A percentile compares a stretch with the other conserved stretches of the same genome.
phyloP scores from a whole-genome alignment of 2,113 vertebrate genomes.

The Hyla sarda region DNA sequence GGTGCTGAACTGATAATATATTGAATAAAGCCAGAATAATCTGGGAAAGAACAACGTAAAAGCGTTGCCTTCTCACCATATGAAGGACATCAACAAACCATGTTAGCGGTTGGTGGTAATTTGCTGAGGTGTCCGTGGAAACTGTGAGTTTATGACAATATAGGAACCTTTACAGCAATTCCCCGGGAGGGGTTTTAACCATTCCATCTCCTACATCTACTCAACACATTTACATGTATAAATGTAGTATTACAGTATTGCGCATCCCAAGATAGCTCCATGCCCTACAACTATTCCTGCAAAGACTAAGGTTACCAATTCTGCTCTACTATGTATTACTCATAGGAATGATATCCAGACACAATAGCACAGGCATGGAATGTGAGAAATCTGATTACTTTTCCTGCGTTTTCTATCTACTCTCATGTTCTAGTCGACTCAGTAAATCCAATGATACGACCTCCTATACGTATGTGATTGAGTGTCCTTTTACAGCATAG shows the following conservation, averaged over 20 bases:
- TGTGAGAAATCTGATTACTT: too few relatives aligned
- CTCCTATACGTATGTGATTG: neutral
- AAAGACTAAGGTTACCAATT: too few relatives aligned
- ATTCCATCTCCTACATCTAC: too few relatives aligned
- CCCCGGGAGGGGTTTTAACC: neutral
- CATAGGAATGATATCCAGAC: too few relatives aligned
- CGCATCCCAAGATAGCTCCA: too few relatives aligned
- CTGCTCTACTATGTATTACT: too few relatives aligned
- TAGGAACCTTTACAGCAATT: neutral
- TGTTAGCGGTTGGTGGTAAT: neutral
- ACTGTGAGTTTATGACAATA: neutral
- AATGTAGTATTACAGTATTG: too few relatives aligned
- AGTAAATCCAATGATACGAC: slow-evolving; percentile 26
- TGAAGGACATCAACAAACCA: neutral
- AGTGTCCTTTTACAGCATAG: slow-evolving; percentile 13
- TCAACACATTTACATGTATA: too few relatives aligned
- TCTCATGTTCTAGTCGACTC: neutral
- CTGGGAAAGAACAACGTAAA: neutral
- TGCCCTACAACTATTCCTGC: neutral
- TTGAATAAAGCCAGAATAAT: neutral
- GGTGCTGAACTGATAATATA: neutral
- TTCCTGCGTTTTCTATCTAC: neutral
- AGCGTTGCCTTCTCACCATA: neutral
- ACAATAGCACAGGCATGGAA: too few relatives aligned
- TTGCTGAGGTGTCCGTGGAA: neutral